Evolutionary conservation across 2,888 invertebrate species (phyloP), one percentile per base, ranked within the genome.

Genomic region (Peribatodes rhomboidaria): DNA sequence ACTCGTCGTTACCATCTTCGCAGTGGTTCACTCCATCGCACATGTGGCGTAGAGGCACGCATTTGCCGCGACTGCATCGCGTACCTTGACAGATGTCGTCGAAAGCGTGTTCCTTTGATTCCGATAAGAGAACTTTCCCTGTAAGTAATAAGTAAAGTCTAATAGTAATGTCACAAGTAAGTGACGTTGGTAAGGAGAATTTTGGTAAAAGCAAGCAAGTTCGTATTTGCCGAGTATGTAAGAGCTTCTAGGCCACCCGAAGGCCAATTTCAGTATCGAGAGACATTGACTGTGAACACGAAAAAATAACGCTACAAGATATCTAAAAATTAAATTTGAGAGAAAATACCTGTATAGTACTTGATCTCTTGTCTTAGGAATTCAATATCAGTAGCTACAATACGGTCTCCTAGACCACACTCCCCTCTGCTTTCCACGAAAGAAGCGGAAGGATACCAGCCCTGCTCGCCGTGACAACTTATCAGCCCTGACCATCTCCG

Each of bases 381-480:
- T 66, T 94, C 94, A 52, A 96, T 91, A 62, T 94, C 94, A 13
- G 93, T 93, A 20, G 94, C 93, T 33, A 87, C 80, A 58, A 90
- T 89, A 7, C 75, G 83, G 13, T 84, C 82, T 41, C 81, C 78
- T 50, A 95, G 89, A 4, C 94, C 94, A 73, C 95, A 96, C 59
- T 89, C 94, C 37, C 95, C 94, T 72, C 92, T 87, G 44, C 92
- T 89, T 61, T 95, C 95, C 13, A 93, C 88, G 76, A 95, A 97
- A 9, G 96, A 90, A 0, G 96, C 96, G 4, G 95, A 94, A 0
- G 97, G 96, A 81, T 95, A 96, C 97, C 97, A 97, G 18, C 95
- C 96, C 35, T 85, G 85, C 7, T 91, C 88, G 10, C 94, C 93
- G 46, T 95, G 94, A 76, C 97, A 97, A 42, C 95, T 95, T 14